Percentiles rank a stretch among this genome's conserved stretches.
These are phyloP conservation scores for Argynnis bischoffii DNA, from an alignment of 2,888 invertebrate genomes.

Conservation along the genomic window DNA sequence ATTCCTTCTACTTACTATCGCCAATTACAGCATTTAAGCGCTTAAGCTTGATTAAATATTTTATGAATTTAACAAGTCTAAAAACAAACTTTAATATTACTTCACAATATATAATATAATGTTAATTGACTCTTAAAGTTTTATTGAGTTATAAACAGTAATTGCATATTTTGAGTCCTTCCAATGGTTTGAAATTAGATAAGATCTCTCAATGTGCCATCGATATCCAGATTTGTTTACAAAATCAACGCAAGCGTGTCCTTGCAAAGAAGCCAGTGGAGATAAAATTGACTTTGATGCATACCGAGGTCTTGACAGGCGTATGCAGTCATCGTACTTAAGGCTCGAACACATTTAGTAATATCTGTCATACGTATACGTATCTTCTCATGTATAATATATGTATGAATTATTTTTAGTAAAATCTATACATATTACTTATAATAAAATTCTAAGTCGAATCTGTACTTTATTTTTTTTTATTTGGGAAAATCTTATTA, in stretches of 20 bases:
- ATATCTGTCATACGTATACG: neutral
- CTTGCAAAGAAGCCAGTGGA: conserved; percentile 45
- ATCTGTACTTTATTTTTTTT: no score
- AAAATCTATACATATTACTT: no score
- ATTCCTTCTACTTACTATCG: neutral
- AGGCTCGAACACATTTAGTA: conserved; percentile 35
- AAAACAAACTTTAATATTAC: no score
- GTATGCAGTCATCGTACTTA: conserved; percentile 48
- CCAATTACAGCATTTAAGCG: no score
- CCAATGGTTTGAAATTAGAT: conserved; percentile 10
- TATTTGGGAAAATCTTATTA: no score
- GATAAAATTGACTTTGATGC: conserved; percentile 71
- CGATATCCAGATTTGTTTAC: conserved; percentile 41
- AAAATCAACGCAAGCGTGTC: conserved; percentile 49
- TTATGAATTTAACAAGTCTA: no score
- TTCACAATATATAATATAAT: no score
- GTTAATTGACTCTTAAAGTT: neutral
- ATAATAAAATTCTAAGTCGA: no score
- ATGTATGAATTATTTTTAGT: no score
- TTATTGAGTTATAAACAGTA: neutral
- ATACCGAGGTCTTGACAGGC: conserved; percentile 62
- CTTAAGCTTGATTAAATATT: no score
- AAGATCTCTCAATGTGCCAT: conserved; percentile 32
- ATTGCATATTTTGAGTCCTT: neutral
- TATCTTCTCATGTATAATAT: neutral